These are phyloP conservation scores for Zalophus californianus DNA, from an alignment of 2,797 vertebrate species.

Conservation along the genomic window DNA sequence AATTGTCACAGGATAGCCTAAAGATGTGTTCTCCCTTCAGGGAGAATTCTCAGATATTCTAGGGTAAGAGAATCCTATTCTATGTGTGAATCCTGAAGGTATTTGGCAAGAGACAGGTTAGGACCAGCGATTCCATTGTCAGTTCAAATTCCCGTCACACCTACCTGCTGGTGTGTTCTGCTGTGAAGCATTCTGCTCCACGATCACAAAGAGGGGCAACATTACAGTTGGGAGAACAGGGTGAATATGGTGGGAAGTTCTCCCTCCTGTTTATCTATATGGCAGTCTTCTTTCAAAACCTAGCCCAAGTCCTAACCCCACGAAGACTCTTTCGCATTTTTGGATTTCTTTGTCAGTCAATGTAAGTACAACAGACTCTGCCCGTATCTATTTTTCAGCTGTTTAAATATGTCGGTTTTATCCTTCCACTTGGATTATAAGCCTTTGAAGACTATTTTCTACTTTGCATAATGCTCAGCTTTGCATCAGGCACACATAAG, in stretches of 20 bases:
- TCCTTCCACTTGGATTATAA: no score
- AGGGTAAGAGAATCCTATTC: neutral
- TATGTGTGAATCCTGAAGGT: neutral
- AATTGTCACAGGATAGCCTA: neutral
- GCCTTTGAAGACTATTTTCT: neutral
- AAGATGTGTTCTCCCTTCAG: neutral
- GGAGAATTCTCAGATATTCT: neutral
- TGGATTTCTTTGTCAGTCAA: neutral
- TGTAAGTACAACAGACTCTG: neutral
- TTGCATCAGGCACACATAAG: neutral
- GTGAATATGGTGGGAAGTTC: neutral
- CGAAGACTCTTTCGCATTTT: neutral
- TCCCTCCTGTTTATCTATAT: neutral
- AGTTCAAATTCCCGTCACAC: no score
- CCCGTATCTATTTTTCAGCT: neutral
- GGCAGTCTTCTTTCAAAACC: no score
- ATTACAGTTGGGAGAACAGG: rapidly evolving
- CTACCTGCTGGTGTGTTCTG: neutral
- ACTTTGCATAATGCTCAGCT: neutral
- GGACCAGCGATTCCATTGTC: neutral
- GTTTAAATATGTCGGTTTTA: neutral
- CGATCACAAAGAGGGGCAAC: neutral
- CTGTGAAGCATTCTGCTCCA: neutral
- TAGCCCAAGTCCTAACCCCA: rapidly evolving
- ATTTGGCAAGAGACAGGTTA: neutral